A percentile compares a stretch with the other conserved stretches of the same genome.
phyloP scores from a whole-genome alignment of 2,888 invertebrate species.

The Germaria angustata region DNA sequence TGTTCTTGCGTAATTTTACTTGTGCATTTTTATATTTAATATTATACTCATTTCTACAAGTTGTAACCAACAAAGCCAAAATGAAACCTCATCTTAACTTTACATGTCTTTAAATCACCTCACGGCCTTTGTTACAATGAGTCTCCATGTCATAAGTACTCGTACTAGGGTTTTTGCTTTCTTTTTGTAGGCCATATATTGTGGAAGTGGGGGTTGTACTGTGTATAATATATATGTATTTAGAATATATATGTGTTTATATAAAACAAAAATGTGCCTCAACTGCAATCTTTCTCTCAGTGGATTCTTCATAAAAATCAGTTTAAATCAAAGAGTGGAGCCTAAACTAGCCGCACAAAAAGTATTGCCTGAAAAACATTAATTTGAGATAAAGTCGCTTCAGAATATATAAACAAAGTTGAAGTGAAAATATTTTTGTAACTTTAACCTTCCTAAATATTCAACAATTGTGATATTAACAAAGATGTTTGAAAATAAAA shows the following conservation, averaged over 20 bases:
- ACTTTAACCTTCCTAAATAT: too few species aligned
- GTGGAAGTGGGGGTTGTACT: background rate
- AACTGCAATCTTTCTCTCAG: too few species aligned
- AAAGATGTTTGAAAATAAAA: too few species aligned
- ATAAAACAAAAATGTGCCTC: too few species aligned
- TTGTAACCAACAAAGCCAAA: constrained; percentile 54
- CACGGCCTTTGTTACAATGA: constrained; percentile 1
- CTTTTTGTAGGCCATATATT: constrained; percentile 3
- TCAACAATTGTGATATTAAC: too few species aligned
- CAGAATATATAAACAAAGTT: too few species aligned
- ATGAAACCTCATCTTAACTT: constrained; percentile 55
- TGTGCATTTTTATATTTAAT: background rate
- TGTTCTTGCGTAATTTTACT: background rate
- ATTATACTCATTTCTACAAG: constrained; percentile 9
- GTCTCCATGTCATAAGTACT: constrained; percentile 8
- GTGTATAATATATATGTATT: background rate
- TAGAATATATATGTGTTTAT: background rate
- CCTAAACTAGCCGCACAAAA: too few species aligned
- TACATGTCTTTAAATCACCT: constrained; percentile 33
- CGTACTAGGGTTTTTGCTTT: background rate
- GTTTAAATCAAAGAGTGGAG: too few species aligned
- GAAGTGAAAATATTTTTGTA: too few species aligned
- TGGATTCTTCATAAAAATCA: too few species aligned
- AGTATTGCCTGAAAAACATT: too few species aligned
- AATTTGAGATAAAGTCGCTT: too few species aligned